Percentiles rank a stretch among this genome's conserved stretches.
Conservation (phyloP, 92 coral and sea anemone genomes). For the Actinostola sp. region DNA sequence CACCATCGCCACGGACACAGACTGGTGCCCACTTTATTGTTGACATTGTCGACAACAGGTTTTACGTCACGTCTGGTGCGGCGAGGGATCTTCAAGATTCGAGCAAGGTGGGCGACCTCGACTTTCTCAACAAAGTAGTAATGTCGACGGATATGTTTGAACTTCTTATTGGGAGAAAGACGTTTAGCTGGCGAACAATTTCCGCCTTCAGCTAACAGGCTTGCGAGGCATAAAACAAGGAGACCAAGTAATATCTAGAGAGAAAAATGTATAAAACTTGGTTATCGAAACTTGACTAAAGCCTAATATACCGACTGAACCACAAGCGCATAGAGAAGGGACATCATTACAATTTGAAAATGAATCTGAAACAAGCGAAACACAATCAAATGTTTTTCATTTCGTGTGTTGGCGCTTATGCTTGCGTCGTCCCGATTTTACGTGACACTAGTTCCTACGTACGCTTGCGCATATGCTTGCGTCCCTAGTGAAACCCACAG, state of each 20-base stretch:
- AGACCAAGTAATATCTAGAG: constrained; percentile 12
- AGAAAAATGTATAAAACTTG: no score
- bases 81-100: constrained; percentile 3
- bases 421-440: no score
- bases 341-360: no score
- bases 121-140: constrained; percentile 29
- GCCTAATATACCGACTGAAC: no score
- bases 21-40: constrained; percentile 6
- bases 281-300: no score
- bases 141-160: constrained; percentile 38
- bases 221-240: neutral
- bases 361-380: no score
- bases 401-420: no score
- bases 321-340: no score
- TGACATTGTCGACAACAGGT: neutral
- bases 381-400: no score
- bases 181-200: constrained; percentile 8
- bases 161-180: constrained; percentile 13
- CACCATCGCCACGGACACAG: constrained; percentile 50
- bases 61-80: constrained; percentile 21
- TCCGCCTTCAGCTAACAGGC: constrained; percentile 17
- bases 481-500: no score
- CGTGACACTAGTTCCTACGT: no score
- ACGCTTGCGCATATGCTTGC: no score
- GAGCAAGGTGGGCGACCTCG: neutral